Evolutionary conservation across 2,888 invertebrate species (phyloP).

Genomic region (Andrena marginata): DNA sequence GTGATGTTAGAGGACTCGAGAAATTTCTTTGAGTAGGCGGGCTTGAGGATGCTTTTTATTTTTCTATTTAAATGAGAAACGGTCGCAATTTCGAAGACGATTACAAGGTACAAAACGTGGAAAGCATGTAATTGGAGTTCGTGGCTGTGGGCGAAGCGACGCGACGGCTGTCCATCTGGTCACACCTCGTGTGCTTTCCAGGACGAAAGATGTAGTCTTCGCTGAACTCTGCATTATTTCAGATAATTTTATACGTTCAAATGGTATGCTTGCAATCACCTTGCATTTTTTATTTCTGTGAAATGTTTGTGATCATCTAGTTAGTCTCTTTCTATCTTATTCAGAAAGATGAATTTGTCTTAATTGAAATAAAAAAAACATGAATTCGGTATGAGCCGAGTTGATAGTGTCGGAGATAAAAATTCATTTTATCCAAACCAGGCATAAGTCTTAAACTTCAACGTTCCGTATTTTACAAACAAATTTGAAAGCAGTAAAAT

Average conservation of each 20-base stretch:
- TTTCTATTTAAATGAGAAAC: constrained; percentile 50
- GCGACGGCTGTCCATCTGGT: constrained; percentile 67
- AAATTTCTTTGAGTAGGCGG: constrained; percentile 30
- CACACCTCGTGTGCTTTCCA: constrained; percentile 81
- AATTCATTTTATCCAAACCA: too few relatives aligned
- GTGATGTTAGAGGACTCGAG: constrained; percentile 5
- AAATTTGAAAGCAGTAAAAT: too few relatives aligned
- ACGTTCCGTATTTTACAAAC: too few relatives aligned
- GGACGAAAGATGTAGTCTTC: constrained; percentile 78
- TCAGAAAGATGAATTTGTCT: too few relatives aligned
- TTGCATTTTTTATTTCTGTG: constrained; percentile 24
- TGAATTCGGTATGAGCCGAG: too few relatives aligned
- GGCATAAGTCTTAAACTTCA: too few relatives aligned
- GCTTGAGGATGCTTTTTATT: neutral
- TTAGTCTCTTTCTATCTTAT: neutral
- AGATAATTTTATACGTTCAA: constrained; percentile 68
- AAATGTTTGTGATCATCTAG: constrained; percentile 59
- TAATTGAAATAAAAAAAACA: too few relatives aligned
- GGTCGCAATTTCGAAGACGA: constrained; percentile 49
- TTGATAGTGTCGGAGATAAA: too few relatives aligned
- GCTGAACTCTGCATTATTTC: constrained; percentile 38
- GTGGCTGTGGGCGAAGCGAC: constrained; percentile 42
- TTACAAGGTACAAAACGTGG: constrained; percentile 67
- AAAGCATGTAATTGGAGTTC: constrained; percentile 70
- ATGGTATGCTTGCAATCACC: constrained; percentile 38